A percentile compares a stretch with the other conserved stretches of the same genome.
phyloP scores from a whole-genome alignment of 2,888 invertebrate genomes.

The Pheosia gnoma region DNA sequence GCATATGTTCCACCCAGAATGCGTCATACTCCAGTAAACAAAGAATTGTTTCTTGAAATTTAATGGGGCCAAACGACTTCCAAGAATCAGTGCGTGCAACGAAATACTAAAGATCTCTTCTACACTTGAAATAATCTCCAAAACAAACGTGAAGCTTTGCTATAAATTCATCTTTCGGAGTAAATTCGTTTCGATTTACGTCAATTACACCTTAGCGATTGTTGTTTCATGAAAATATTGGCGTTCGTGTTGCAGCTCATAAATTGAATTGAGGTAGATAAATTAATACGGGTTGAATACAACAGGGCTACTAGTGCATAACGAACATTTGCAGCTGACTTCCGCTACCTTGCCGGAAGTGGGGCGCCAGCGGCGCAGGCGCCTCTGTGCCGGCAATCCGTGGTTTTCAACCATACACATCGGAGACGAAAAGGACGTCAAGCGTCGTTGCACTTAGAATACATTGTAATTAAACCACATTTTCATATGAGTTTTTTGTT shows the following conservation, averaged over 20 bases:
- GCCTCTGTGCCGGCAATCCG: conserved; percentile 52
- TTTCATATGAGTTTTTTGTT: conserved; percentile 21
- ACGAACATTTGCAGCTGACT: conserved; percentile 75
- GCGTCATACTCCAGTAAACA: conserved; percentile 55
- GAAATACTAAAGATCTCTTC: conserved; percentile 29
- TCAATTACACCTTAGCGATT: neutral
- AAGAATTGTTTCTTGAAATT: conserved; percentile 57
- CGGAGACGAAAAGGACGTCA: conserved; percentile 62
- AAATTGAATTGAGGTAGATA: conserved; percentile 42
- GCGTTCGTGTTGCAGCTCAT: conserved; percentile 40
- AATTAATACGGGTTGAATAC: conserved; percentile 57
- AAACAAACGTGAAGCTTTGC: conserved; percentile 8
- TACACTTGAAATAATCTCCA: conserved; percentile 28
- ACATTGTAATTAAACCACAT: conserved; percentile 12
- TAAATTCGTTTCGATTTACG: conserved; percentile 6
- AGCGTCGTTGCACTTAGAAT: conserved; percentile 49
- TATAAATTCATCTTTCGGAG: conserved; percentile 12
- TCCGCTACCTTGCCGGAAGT: conserved; percentile 70
- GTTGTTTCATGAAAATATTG: neutral
- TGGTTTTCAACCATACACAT: conserved; percentile 59
- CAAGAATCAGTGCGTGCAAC: conserved; percentile 43
- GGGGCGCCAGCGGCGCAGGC: conserved; percentile 68
- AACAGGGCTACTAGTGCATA: conserved; percentile 67
- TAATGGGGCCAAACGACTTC: conserved; percentile 55
- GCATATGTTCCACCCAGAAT: conserved; percentile 34